Base-by-base conservation (phyloP, 2,797 vertebrate genomes). In the Crocodylus rhombifer region DNA sequence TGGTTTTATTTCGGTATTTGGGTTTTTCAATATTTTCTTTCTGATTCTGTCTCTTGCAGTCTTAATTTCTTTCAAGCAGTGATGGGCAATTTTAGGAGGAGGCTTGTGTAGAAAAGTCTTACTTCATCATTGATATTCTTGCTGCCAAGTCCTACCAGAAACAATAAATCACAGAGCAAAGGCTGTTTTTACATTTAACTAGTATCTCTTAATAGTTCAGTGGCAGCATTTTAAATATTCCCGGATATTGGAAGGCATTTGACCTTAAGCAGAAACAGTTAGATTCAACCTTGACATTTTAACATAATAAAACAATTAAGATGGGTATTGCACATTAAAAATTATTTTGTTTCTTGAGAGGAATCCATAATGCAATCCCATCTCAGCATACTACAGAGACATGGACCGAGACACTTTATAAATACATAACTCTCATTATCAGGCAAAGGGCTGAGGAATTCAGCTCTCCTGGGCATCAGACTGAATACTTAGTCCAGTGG, bases 331-430 rank as follows among this genome's bases (percentile, higher is more conserved):
- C 81, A 95, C 87, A 91, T 93, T 92, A 95, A 97, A 95, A 94
- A 92, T 95, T 96, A 91, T 96, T 97, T 97, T 97, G 93, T 96
- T 97, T 98, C 86, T 83, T 84, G 51, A 93, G 58, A 65, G 92
- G 95, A 97, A 96, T 94, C 84, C 79, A 55, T 86, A 94, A 94
- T 85, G 87, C 84, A 14, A 93, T 21, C 80, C 88, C 30, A 9
- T 78, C 80, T 86, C 81, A 86, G 62, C 36, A 51, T 86, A 63
- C 77, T 26, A 9, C 75, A 80, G 28, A 30, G 75, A 83, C 80
- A 30, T 82, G 91, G 87, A 74, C 82, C 87, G 79, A 76, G 82
- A 80, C 42, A 51, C 36, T 30, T 63, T 51, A 51, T 51, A 51
- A 51, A 51, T 75, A 67, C 55, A 28, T 51, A 51, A 3, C 4